Percentiles rank a stretch among this genome's conserved stretches.
These are phyloP conservation scores for Menura novaehollandiae DNA, from an alignment of 2,113 vertebrate species.

Conservation along the genomic window DNA sequence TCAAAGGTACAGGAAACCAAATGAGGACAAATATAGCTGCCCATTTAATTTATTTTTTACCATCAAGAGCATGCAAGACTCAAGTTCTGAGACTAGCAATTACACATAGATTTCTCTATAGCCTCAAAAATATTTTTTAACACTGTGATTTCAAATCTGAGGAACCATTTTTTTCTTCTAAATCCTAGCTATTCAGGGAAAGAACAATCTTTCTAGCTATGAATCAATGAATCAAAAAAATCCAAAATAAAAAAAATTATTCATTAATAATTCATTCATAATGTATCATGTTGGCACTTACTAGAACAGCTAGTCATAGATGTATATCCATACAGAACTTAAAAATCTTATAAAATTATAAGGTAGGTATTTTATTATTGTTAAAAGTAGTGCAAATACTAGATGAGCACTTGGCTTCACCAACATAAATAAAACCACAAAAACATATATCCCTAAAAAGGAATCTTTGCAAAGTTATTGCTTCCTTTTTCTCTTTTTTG, in stretches of 20 bases:
- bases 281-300: background rate
- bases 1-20: background rate
- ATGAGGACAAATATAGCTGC: background rate
- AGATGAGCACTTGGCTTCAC: constrained; percentile 47
- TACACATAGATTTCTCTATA: background rate
- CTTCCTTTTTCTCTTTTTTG: background rate
- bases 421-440: background rate
- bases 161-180: background rate
- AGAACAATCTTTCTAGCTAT: background rate
- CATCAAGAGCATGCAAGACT: background rate
- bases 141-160: background rate
- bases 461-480: background rate
- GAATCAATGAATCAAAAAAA: background rate
- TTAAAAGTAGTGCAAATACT: constrained; percentile 45
- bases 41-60: background rate
- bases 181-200: background rate
- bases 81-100: background rate
- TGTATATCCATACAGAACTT: background rate
- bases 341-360: background rate
- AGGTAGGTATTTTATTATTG: background rate
- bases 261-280: background rate
- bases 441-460: background rate
- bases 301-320: background rate
- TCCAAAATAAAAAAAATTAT: background rate
- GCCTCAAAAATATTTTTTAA: background rate